phyloP scores from a whole-genome alignment of 2,888 invertebrate species.

The Pachycephus smyrnensis region DNA sequence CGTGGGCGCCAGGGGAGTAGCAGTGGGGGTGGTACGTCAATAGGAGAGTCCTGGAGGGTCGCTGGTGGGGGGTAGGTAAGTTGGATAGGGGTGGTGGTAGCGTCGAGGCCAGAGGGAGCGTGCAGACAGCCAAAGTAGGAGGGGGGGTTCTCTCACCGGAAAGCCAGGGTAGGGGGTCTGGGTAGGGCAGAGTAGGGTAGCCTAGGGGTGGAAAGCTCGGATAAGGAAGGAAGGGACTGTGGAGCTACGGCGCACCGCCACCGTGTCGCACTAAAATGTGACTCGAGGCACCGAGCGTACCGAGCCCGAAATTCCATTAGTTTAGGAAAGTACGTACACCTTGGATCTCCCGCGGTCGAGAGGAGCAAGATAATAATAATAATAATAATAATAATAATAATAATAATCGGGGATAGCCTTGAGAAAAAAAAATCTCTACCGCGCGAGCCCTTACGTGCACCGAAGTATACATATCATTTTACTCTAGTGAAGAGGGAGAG shows the following conservation, averaged over 20 bases:
- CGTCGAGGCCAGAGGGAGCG: slow-evolving; percentile 26
- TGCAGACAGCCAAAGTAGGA: slow-evolving; percentile 19
- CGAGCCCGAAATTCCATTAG: slow-evolving; percentile 38
- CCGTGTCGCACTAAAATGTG: slow-evolving; percentile 55
- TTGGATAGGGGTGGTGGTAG: slow-evolving; percentile 25
- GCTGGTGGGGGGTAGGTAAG: slow-evolving; percentile 15
- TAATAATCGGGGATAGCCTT: background rate
- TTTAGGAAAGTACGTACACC: slow-evolving; percentile 25
- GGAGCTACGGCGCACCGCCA: slow-evolving; percentile 48
- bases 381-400: no score
- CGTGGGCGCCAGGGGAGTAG: slow-evolving; percentile 6
- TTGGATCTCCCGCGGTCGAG: slow-evolving; percentile 6
- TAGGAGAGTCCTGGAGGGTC: slow-evolving; percentile 42
- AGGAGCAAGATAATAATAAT: background rate
- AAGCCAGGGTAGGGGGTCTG: slow-evolving; percentile 24
- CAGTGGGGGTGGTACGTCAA: slow-evolving; percentile 43
- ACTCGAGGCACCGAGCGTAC: slow-evolving; percentile 52
- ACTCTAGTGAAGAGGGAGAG: slow-evolving; percentile 22
- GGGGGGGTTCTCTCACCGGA: slow-evolving; percentile 18
- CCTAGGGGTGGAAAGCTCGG: slow-evolving; percentile 33
- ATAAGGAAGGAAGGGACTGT: slow-evolving; percentile 39
- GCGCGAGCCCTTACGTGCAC: slow-evolving; percentile 12
- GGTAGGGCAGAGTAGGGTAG: no score
- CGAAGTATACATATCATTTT: slow-evolving; percentile 40
- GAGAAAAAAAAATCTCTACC: background rate